These are phyloP conservation scores for Tenrec ecaudatus DNA, from an alignment of 2,113 vertebrate species.

Conservation along the genomic window DNA sequence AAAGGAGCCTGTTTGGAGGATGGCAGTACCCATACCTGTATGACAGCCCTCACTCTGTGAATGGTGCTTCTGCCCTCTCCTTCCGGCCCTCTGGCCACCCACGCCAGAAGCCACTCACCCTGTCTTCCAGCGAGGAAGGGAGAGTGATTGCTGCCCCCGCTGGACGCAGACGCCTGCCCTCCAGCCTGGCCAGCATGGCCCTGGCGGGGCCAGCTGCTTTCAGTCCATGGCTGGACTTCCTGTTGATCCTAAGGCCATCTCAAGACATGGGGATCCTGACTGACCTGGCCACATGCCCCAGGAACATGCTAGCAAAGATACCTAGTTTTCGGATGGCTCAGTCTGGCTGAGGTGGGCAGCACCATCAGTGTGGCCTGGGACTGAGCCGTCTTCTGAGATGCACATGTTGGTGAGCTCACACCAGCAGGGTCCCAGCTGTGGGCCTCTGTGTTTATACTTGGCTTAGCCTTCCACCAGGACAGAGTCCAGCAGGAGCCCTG, in stretches of 20 bases:
- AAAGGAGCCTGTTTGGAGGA: neutral
- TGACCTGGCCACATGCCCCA: neutral
- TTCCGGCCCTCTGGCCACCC: neutral
- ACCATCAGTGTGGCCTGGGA: neutral
- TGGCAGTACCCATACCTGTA: neutral
- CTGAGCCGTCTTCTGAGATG: neutral
- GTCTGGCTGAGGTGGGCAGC: neutral
- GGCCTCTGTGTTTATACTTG: neutral
- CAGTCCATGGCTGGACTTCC: accelerated
- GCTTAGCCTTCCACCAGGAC: accelerated
- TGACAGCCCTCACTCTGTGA: accelerated
- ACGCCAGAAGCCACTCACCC: accelerated
- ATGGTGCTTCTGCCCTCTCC: too few relatives aligned
- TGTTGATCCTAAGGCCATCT: accelerated
- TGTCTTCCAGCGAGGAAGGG: neutral
- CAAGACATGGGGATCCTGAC: accelerated
- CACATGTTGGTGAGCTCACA: accelerated
- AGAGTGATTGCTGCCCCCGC: neutral
- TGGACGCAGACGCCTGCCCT: too few relatives aligned
- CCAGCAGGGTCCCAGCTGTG: accelerated
- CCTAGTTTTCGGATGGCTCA: neutral
- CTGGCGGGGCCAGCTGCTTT: accelerated
- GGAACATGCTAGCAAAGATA: too few relatives aligned
- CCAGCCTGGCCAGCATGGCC: neutral
- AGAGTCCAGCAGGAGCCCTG: accelerated